Base-by-base conservation (phyloP, 2,888 invertebrate species). In the Baronia brevicornis region DNA sequence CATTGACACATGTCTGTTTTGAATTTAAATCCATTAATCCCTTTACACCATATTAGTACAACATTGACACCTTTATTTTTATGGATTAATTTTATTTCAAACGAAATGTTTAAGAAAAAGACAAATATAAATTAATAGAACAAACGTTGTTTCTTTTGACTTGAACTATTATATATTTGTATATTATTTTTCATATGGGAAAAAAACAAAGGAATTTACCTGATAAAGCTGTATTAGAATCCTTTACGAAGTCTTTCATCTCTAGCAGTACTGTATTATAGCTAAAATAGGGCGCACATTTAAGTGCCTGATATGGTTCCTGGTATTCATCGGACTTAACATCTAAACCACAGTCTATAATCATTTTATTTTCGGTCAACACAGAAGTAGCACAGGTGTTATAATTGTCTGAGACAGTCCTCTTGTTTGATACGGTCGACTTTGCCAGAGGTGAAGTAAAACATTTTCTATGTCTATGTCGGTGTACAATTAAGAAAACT, bases 261-360 rank as follows among this genome's bases (percentile, higher is more conserved):
- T 91, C 91, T 75, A 91, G 87, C 54, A 91, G 86, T 26, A 91
- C 90, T 13, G 91, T 89, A 65, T 90, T 91, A 74, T 91, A 91
- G 60, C 89, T 90, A 66, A 91, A 91, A 67, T 91, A 91, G 2
- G 91, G 92, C 6, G 91, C 89, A 59, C 90, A 91, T 63, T 90
- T 89, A 46, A 91, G 73, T 9, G 91, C 90, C 69, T 92, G 91
- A 68, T 91, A 92, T 20, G 92, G 92, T 73, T 92, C 92, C 59
- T 92, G 92, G 69, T 92, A 92, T 61, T 91, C 91, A 56, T 90
- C 90, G 24, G 90, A 87, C 60, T 89, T 88, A 48, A 89, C 84
- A 53, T 88, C 88, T 52, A 87, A 73, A 28, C 85, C 80, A 51
- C 87, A 86, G 44, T 86, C 87, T 60, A 88, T 79, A 21, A 80